Base-by-base conservation (phyloP, 2,888 invertebrate species). In the Patella depressa region DNA sequence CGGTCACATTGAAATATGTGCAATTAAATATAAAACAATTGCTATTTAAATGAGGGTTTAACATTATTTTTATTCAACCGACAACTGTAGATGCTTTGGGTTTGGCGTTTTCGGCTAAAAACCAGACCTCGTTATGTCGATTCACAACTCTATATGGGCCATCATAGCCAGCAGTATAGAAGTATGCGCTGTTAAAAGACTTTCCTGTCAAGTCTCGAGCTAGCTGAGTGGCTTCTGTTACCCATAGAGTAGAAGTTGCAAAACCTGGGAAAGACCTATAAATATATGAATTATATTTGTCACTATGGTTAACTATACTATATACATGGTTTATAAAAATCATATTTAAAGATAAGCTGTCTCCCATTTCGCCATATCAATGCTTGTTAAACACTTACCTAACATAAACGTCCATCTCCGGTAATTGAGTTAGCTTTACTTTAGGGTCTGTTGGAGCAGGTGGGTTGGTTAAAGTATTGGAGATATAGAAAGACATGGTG, bases 91-190 rank as follows among this genome's bases (percentile, higher is more conserved):
- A 15, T 71, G 34, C 15, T 14, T 9, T 34, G 71, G 15, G 45
- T 29, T 70, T 24, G 34, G 5, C 24, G 45, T 29, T 73, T 74
- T 78, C 24, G 24, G 76, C 76, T 71, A 80, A 70, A 71, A 90
- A 87, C 91, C 91, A 91, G 11, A 91, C 85, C 81, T 91, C 91
- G 80, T 91, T 91, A 71, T 88, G 86, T 74, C 91, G 81, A 72
- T 86, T 86, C 72, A 90, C 84, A 29, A 89, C 81, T 77, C 90
- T 89, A 78, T 89, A 91, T 2, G 91, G 91, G 75, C 90, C 89
- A 79, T 91, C 90, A 81, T 91, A 91, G 7, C 90, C 90, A 17
- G 88, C 90, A 14, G 86, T 85, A 76, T 87, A 90, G 82, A 87
- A 91, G 76, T 81, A 85, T 4, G 81, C 80, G 12, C 77, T 78